Evolutionary conservation across 1,140 invertebrate genomes (phyloP).

Genomic region (Hyposmocoma kahamanoa): DNA sequence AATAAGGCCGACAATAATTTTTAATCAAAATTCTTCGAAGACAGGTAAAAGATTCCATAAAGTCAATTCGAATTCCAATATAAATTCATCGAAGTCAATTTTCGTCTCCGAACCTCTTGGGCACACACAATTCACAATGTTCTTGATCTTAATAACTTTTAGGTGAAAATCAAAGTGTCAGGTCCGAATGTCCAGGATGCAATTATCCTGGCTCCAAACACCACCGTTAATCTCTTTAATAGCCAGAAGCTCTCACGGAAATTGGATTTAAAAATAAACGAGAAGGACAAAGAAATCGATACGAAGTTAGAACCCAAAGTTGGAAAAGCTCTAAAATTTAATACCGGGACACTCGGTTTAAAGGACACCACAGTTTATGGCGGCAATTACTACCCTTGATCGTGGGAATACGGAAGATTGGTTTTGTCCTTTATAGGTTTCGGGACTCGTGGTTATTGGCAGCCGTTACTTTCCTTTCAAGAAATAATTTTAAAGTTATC

Average conservation of each 20-base stretch:
- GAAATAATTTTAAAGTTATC: slow-evolving; percentile 5
- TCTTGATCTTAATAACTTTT: too few relatives aligned
- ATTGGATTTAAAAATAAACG: slow-evolving; percentile 56
- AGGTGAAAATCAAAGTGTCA: too few relatives aligned
- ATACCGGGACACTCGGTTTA: slow-evolving; percentile 44
- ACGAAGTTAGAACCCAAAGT: slow-evolving; percentile 48
- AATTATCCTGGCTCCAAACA: slow-evolving; percentile 13
- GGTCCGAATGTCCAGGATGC: not conserved
- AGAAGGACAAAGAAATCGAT: slow-evolving; percentile 40
- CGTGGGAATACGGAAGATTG: slow-evolving; percentile 56
- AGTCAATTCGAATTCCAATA: too few relatives aligned
- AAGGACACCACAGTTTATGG: slow-evolving; percentile 58
- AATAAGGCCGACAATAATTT: too few relatives aligned
- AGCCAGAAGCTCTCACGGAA: slow-evolving; percentile 36
- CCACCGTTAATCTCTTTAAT: slow-evolving; percentile 50
- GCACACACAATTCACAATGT: too few relatives aligned
- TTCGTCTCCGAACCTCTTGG: too few relatives aligned
- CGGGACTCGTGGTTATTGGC: slow-evolving; percentile 33
- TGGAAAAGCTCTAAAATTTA: slow-evolving; percentile 55
- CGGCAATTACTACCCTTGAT: slow-evolving; percentile 63
- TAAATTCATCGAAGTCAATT: too few relatives aligned
- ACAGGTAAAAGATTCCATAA: too few relatives aligned
- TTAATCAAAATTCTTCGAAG: too few relatives aligned
- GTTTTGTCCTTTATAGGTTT: slow-evolving; percentile 54
- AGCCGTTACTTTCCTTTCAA: slow-evolving; percentile 20